Evolutionary conservation across 2,113 vertebrate genomes (phyloP).

Genomic region (Tupaia chinensis): DNA sequence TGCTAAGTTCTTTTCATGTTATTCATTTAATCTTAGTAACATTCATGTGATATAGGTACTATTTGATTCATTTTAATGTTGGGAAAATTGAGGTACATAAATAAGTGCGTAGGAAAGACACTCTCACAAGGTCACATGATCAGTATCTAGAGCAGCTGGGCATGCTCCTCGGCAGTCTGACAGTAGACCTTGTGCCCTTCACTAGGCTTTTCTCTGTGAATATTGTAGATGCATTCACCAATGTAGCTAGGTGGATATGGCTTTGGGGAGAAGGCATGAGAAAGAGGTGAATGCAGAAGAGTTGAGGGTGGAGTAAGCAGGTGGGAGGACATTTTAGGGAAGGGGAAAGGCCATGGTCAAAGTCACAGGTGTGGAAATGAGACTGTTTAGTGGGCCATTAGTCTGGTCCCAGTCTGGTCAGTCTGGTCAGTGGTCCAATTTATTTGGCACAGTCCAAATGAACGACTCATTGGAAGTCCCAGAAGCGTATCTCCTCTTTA

Average conservation of each 20-base stretch:
- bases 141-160: neutral
- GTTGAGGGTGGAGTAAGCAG: neutral
- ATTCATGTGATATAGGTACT: neutral
- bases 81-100: neutral
- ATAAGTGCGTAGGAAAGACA: neutral
- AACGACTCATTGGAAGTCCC: neutral
- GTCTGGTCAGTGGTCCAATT: neutral
- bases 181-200: neutral
- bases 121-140: neutral
- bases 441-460: neutral
- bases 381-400: neutral
- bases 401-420: neutral
- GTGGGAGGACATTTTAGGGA: neutral
- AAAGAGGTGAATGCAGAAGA: neutral
- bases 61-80: neutral
- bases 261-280: neutral
- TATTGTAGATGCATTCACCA: neutral
- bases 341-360: neutral
- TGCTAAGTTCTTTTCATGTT: neutral
- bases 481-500: neutral
- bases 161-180: neutral
- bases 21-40: conserved; percentile 7
- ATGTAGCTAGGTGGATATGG: neutral
- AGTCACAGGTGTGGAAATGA: neutral
- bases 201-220: neutral